Evolutionary conservation across 2,113 vertebrate genomes (phyloP), one percentile per base, ranked within the genome.

Genomic region (Climacteris rufus): DNA sequence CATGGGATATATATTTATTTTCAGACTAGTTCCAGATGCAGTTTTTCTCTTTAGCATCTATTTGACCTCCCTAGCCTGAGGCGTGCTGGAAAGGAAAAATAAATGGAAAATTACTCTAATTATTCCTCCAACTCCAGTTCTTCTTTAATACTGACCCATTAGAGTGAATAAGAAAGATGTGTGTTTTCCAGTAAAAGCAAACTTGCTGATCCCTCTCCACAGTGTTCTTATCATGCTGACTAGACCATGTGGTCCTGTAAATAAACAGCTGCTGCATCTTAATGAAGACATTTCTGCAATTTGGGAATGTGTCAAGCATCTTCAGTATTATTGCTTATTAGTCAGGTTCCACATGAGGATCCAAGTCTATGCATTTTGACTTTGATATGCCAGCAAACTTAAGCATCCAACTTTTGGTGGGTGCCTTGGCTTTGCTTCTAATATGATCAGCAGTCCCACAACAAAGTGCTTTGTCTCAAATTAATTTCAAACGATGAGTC

Each of bases 81-180:
- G 85, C 83, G 78, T 9, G 28, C 59, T 94, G 49, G 24, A 77
- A 90, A 92, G 30, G 52, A 89, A 80, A 89, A 94, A 86, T 74
- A 93, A 83, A 91, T 77, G 75, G 79, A 86, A 96, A 94, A 92
- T 90, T 63, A 74, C 56, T 24, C 87, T 47, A 88, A 95, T 96
- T 95, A 65, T 97, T 95, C 85, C 85, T 90, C 72, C 74, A 89
- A 23, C 47, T 94, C 49, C 68, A 83, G 35, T 52, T 94, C n/a
- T 70, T 40, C 56, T 89, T 89, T 89, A 91, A 87, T 77, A 95
- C 54, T 56, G 61, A 89, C 60, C 71, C 28, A 74, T 76, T 82
- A 61, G n/a, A 66, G 42, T 4, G 33, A 24, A 42, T 66, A 63
- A 63, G 64, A 72, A 78, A 91, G 77, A 59, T 21, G 63, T 7